These are phyloP conservation scores for Sander lucioperca DNA, from an alignment of 2,113 vertebrate species.

Conservation along the genomic window DNA sequence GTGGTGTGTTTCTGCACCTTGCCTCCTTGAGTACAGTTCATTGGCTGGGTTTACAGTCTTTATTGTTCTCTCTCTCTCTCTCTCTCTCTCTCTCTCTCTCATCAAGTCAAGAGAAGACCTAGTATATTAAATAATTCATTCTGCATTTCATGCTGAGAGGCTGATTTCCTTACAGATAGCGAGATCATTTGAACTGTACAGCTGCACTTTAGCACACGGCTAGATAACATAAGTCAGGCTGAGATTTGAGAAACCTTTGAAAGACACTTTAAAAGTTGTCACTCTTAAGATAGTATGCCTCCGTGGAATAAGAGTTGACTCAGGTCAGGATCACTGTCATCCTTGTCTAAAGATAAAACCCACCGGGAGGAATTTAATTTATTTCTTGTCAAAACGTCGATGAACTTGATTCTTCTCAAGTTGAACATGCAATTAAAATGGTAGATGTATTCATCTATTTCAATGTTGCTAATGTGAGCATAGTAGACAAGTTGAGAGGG, in stretches of 20 bases:
- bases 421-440: conserved; percentile 2
- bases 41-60: conserved; percentile 10
- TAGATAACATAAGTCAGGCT: conserved; percentile 50
- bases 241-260: conserved; percentile 35
- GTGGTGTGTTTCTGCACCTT: conserved; percentile 40
- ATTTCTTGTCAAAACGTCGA: conserved; percentile 20
- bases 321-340: conserved; percentile 49
- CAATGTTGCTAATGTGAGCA: background rate
- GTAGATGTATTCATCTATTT: conserved; percentile 34
- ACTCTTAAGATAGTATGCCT: conserved; percentile 27
- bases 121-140: conserved; percentile 33
- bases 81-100: too few species aligned
- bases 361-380: conserved; percentile 18
- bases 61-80: conserved; percentile 9
- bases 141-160: conserved; percentile 49
- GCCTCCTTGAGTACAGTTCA: conserved; percentile 16
- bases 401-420: conserved; percentile 23
- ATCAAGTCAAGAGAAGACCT: background rate
- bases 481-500: conserved; percentile 36
- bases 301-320: conserved; percentile 17
- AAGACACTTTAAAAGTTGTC: conserved; percentile 49
- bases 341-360: conserved; percentile 29
- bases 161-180: conserved; percentile 58
- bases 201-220: conserved; percentile 73
- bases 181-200: conserved; percentile 67